Evolutionary conservation across 2,888 invertebrate species (phyloP).

Genomic region (Carcina quercana): DNA sequence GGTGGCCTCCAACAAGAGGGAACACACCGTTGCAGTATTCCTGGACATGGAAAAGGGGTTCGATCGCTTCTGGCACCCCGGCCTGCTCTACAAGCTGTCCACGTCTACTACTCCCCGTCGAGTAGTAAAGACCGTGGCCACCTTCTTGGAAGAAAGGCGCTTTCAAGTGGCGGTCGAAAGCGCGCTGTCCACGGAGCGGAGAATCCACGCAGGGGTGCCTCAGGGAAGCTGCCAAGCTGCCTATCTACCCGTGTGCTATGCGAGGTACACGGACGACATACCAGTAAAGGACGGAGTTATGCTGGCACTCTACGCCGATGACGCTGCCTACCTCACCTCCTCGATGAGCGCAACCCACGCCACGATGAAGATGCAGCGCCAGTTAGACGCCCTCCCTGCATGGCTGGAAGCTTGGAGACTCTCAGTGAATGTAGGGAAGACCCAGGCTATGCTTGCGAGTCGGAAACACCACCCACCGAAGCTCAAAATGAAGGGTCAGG

Average conservation of each 20-base stretch:
- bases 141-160: constrained; percentile 14
- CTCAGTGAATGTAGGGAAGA: constrained; percentile 16
- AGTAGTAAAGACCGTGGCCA: constrained; percentile 10
- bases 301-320: constrained; percentile 18
- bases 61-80: constrained; percentile 27
- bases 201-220: constrained; percentile 18
- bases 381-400: constrained; percentile 16
- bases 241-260: constrained; percentile 17
- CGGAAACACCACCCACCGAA: neutral
- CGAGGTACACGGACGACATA: constrained; percentile 18
- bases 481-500: constrained; percentile 4
- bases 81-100: constrained; percentile 23
- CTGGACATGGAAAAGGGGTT: constrained; percentile 27
- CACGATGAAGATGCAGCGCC: constrained; percentile 10
- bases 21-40: constrained; percentile 4
- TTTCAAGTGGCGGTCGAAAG: constrained; percentile 18
- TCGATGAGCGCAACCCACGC: constrained; percentile 16
- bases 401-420: constrained; percentile 12
- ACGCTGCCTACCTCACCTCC: constrained; percentile 8
- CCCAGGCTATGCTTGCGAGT: constrained; percentile 10
- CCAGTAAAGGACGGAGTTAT: constrained; percentile 4
- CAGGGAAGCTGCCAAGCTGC: constrained; percentile 16
- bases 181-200: neutral
- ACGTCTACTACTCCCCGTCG: constrained; percentile 7
- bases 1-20: constrained; percentile 11